Evolutionary conservation across 2,888 invertebrate species (phyloP).

Genomic region (Cosmopolites sordidus): DNA sequence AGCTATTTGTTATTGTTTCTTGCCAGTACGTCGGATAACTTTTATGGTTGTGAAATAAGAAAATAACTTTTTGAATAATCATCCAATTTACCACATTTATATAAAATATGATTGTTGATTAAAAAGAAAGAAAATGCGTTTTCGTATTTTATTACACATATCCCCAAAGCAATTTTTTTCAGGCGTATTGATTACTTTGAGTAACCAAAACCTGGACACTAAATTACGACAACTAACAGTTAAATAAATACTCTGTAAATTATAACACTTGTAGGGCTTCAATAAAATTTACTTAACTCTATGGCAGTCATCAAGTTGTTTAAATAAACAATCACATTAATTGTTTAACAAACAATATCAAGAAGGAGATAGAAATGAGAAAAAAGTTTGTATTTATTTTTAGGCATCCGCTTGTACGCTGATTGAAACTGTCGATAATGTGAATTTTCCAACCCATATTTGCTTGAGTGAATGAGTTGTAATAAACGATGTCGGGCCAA

Average conservation of each 20-base stretch:
- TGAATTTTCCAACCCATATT: conserved; percentile 96
- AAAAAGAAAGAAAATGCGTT: background rate
- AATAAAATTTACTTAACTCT: conserved; percentile 8
- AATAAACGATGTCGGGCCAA: conserved; percentile 90
- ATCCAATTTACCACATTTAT: too few species aligned
- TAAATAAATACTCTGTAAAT: conserved; percentile 15
- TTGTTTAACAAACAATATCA: conserved; percentile 38
- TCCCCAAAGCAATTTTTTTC: conserved; percentile 16
- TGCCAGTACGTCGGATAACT: too few species aligned
- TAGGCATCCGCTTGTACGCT: conserved; percentile 25
- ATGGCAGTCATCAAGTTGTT: conserved; percentile 15
- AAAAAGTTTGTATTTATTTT: conserved; percentile 1
- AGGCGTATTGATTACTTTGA: conserved; percentile 24
- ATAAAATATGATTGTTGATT: too few species aligned
- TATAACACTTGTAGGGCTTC: conserved; percentile 16
- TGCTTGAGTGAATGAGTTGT: conserved; percentile 87
- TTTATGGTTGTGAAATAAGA: too few species aligned
- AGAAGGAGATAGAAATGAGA: conserved; percentile 7
- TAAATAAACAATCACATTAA: conserved; percentile 39
- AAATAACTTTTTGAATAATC: too few species aligned
- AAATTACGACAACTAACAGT: conserved; percentile 9
- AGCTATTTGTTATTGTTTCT: too few species aligned
- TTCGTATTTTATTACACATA: background rate
- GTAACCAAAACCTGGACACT: conserved; percentile 24
- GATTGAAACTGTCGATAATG: conserved; percentile 74